A percentile compares a stretch with the other conserved stretches of the same genome.
Conservation (phyloP, 2,113 vertebrate species). For the Rhinolophus ferrumequinum region DNA sequence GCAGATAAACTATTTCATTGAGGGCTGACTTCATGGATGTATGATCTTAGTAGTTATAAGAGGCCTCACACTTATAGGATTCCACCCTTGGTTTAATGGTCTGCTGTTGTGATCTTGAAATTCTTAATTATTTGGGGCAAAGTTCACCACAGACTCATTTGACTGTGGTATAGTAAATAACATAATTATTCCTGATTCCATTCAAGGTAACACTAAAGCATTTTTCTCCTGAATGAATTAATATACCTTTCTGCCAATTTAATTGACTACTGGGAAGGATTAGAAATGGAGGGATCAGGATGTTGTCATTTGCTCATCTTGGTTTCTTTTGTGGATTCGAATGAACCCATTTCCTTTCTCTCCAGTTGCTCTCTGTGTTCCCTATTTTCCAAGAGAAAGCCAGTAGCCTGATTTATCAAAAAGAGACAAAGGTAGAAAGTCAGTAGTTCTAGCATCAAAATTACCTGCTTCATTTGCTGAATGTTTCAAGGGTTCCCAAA, state of each 20-base stretch:
- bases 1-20: neutral
- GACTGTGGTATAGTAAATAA: neutral
- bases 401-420: neutral
- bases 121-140: constrained; percentile 13
- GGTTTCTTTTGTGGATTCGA: neutral
- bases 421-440: neutral
- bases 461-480: constrained; percentile 73
- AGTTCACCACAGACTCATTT: neutral
- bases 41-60: neutral
- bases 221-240: constrained; percentile 45
- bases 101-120: neutral
- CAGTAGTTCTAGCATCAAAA: constrained; percentile 52
- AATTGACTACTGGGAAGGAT: neutral
- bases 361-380: neutral
- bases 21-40: neutral
- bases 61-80: neutral
- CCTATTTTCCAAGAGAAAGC: neutral
- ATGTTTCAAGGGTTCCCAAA: neutral
- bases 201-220: constrained; percentile 14
- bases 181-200: neutral
- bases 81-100: neutral
- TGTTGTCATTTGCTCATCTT: neutral
- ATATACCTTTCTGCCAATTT: neutral
- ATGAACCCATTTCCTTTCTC: neutral
- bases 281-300: neutral